These are phyloP conservation scores for Periophthalmus modestus DNA, from an alignment of 2,113 vertebrate genomes.

Conservation along the genomic window DNA sequence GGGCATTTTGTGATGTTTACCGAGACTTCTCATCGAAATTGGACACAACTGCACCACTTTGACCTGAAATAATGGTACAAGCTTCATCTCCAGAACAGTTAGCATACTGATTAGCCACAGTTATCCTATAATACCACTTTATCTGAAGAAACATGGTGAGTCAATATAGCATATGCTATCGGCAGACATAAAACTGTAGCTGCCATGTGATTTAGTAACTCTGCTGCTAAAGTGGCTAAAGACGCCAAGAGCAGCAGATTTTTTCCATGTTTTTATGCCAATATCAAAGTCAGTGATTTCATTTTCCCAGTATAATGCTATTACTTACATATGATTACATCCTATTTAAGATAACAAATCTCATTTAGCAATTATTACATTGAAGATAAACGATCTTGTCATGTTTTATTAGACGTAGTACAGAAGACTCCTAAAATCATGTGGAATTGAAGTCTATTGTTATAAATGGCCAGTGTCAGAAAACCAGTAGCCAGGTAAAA, in stretches of 20 bases:
- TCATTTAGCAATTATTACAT: neutral
- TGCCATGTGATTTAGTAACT: conserved; percentile 9
- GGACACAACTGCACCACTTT: neutral
- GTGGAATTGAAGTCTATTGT: neutral
- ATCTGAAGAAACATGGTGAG: conserved; percentile 4
- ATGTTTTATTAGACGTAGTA: neutral
- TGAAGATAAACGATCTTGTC: neutral
- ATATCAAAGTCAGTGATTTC: conserved; percentile 1
- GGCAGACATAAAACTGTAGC: conserved; percentile 10
- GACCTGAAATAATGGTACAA: neutral
- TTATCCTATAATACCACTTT: conserved; percentile 10
- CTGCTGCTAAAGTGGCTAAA: conserved; percentile 1
- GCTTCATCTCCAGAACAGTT: neutral
- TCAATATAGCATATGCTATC: conserved; percentile 12
- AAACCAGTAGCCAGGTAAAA: neutral
- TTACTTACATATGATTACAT: conserved; percentile 6
- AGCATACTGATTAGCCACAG: neutral
- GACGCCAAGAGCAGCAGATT: conserved; percentile 3
- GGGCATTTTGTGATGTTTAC: neutral
- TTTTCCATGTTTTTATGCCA: conserved; percentile 3
- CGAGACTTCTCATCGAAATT: neutral
- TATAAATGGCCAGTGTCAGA: neutral
- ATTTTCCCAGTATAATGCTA: neutral
- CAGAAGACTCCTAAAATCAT: neutral
- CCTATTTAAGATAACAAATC: neutral